These are phyloP conservation scores for Nymphalis urticae DNA, from an alignment of 2,888 invertebrate species.

Conservation along the genomic window DNA sequence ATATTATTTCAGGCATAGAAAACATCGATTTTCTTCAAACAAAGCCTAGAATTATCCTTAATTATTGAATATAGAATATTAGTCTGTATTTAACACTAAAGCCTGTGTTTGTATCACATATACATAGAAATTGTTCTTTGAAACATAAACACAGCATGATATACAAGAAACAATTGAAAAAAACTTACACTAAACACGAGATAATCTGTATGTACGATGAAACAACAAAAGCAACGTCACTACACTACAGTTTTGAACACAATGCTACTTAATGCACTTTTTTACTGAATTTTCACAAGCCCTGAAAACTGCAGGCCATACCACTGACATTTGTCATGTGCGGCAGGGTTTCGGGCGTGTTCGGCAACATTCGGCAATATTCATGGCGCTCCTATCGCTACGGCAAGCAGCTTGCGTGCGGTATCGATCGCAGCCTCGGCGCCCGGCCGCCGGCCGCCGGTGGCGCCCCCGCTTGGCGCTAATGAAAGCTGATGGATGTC, in stretches of 20 bases:
- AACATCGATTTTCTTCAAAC: conserved; percentile 29
- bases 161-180: conserved; percentile 2
- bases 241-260: conserved; percentile 50
- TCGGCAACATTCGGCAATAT: conserved; percentile 45
- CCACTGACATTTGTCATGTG: conserved; percentile 78
- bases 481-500: conserved; percentile 76
- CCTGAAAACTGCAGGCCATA: conserved; percentile 72
- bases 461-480: conserved; percentile 71
- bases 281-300: conserved; percentile 63
- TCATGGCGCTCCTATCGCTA: conserved; percentile 3
- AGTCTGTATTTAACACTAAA: not conserved
- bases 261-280: conserved; percentile 46
- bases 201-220: conserved; percentile 38
- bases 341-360: conserved; percentile 46
- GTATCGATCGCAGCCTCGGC: conserved; percentile 69
- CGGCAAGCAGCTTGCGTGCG: conserved; percentile 43
- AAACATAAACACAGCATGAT: conserved; percentile 17
- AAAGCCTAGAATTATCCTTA: not conserved
- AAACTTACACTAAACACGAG: conserved; percentile 63
- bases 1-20: conserved; percentile 12
- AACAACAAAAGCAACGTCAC: conserved; percentile 51
- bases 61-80: not conserved
- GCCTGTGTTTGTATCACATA: not conserved
- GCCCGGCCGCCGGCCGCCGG: conserved; percentile 74
- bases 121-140: not conserved